These are phyloP conservation scores for Pachydiplax longipennis DNA, from an alignment of 2,888 invertebrate species.

Conservation along the genomic window DNA sequence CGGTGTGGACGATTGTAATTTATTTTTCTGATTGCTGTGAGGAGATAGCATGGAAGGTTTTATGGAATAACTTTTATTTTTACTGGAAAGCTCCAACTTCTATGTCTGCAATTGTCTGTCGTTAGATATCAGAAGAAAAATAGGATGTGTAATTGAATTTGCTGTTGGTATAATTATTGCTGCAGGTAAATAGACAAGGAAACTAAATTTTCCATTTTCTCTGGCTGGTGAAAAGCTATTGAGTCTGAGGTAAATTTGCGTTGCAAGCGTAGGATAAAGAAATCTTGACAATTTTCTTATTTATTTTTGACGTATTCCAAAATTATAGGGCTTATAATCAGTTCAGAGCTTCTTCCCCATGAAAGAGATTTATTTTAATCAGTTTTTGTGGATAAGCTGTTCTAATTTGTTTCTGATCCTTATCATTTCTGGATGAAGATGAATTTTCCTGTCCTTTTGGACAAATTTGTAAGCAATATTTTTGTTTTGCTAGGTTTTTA, in stretches of 20 bases:
- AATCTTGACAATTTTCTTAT: neutral
- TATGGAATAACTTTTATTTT: neutral
- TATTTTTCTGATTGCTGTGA: neutral
- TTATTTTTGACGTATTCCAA: neutral
- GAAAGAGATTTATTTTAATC: neutral
- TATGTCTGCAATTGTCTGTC: neutral
- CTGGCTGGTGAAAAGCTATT: neutral
- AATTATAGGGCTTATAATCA: neutral
- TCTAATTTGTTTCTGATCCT: neutral
- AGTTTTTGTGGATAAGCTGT: constrained; percentile 8
- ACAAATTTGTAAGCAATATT: neutral
- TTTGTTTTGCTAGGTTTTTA: constrained; percentile 33
- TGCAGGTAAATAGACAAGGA: neutral
- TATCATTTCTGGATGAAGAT: neutral
- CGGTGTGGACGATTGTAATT: neutral
- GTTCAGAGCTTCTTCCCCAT: neutral
- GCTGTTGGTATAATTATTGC: neutral
- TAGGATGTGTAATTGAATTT: neutral
- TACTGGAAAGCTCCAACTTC: neutral
- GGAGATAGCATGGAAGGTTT: neutral
- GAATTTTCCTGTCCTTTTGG: neutral
- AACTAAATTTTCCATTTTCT: neutral
- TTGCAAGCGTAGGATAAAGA: neutral
- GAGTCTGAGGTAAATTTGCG: neutral
- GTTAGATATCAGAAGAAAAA: neutral